These are phyloP conservation scores for Ashinkailepas kermadecensis DNA, from an alignment of 2,888 invertebrate genomes.

Conservation along the genomic window DNA sequence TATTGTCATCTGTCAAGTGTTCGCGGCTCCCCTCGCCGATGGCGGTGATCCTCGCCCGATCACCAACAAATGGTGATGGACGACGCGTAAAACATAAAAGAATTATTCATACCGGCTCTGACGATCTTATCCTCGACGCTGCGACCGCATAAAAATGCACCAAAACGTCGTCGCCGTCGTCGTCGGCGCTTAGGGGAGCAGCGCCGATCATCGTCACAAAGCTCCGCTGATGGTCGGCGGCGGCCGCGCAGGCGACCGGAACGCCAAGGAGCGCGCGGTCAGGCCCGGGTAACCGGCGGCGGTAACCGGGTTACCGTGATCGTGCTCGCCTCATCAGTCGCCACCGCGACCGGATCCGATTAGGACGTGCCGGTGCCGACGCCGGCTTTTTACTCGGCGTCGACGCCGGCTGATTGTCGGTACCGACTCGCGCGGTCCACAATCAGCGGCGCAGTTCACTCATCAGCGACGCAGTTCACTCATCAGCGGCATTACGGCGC, in stretches of 20 bases:
- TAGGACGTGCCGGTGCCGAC: neutral
- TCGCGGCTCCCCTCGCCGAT: neutral
- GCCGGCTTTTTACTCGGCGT: neutral
- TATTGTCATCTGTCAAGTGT: conserved; percentile 21
- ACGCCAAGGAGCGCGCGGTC: neutral
- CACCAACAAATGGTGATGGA: conserved; percentile 18
- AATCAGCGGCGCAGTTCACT: neutral
- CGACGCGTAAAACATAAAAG: conserved; percentile 22
- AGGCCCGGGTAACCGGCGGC: too few relatives aligned
- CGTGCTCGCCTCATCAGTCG: neutral
- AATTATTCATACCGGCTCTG: conserved; percentile 19
- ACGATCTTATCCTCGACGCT: conserved; percentile 8
- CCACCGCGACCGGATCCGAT: neutral
- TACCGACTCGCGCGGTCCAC: neutral
- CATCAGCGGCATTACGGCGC: neutral
- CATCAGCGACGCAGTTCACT: neutral
- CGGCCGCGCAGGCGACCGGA: neutral
- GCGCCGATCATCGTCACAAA: neutral
- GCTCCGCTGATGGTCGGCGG: neutral
- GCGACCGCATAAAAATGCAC: conserved; percentile 13
- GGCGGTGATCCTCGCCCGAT: neutral
- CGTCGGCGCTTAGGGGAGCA: conserved; percentile 14
- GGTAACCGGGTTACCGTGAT: neutral
- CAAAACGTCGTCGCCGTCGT: neutral
- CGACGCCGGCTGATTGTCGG: neutral